Evolutionary conservation across 2,797 vertebrate species (phyloP).

Genomic region (Phyllotis vaccarum): DNA sequence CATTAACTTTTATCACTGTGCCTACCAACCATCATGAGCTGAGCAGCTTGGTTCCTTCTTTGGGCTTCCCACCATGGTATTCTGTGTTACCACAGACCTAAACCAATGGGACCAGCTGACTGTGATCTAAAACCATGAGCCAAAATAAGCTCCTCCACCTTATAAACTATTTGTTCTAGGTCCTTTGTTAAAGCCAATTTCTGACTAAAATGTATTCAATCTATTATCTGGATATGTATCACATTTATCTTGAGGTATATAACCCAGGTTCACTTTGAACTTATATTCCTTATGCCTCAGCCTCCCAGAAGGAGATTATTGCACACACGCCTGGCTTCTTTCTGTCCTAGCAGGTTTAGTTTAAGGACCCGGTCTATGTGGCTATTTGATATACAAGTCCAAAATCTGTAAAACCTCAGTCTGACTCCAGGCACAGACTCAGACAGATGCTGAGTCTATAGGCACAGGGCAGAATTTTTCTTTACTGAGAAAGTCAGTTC

Average conservation of each 20-base stretch:
- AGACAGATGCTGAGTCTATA: background rate
- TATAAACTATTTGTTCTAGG: background rate
- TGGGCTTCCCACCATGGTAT: background rate
- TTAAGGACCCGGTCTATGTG: background rate
- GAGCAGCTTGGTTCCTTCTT: background rate
- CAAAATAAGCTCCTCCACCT: background rate
- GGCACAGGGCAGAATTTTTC: background rate
- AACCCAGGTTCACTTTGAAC: background rate
- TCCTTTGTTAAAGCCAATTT: background rate
- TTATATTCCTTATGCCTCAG: background rate
- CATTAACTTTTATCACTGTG: background rate
- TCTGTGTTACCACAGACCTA: background rate
- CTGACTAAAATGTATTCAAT: background rate
- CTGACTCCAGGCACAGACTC: background rate
- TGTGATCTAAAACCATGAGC: background rate
- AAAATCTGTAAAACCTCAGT: background rate
- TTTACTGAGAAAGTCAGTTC: background rate
- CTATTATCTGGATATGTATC: background rate
- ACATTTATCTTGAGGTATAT: background rate
- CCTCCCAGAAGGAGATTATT: background rate
- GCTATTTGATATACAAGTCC: background rate
- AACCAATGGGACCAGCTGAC: background rate
- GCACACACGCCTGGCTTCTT: background rate
- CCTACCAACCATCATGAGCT: background rate
- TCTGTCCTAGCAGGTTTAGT: background rate